Conservation (phyloP, 2,797 vertebrate species). For the Triplophysa bombifrons region DNA sequence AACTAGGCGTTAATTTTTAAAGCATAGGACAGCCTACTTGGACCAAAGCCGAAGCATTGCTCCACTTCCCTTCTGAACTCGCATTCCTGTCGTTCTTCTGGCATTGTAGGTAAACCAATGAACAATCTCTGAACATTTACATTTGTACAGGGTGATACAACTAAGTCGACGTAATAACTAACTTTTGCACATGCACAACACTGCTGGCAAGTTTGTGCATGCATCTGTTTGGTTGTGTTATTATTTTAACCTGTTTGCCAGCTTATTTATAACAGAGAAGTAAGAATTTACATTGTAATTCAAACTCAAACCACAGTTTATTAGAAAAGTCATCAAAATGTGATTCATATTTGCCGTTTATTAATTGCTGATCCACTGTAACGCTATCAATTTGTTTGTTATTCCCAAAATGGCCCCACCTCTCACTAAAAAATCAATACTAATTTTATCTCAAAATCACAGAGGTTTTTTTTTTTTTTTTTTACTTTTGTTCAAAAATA, state of each 20-base stretch:
- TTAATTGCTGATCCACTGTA: not conserved
- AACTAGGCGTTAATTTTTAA: not conserved
- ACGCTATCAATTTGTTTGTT: not conserved
- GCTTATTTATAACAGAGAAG: not conserved
- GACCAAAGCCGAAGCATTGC: slow-evolving; percentile 12
- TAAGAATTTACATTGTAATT: not conserved
- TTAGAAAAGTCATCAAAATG: not conserved
- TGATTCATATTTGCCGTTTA: not conserved
- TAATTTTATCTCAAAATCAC: not conserved
- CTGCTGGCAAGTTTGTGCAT: not conserved
- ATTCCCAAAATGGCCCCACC: not conserved
- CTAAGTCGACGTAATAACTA: not conserved
- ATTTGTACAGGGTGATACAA: not conserved
- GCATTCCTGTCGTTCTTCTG: not conserved
- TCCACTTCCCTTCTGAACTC: not conserved
- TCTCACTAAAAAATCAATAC: not conserved
- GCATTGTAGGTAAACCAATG: not conserved
- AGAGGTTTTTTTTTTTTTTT: too few species aligned
- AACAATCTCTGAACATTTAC: slow-evolving; percentile 6
- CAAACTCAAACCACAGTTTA: not conserved
- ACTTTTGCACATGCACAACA: not conserved
- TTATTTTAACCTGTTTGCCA: not conserved
- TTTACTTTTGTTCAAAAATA: not conserved
- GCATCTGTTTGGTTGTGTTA: not conserved
- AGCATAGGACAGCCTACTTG: slow-evolving; percentile 37